Conservation (phyloP, 1,140 invertebrate species). For the Cyphomyrmex costatus region DNA sequence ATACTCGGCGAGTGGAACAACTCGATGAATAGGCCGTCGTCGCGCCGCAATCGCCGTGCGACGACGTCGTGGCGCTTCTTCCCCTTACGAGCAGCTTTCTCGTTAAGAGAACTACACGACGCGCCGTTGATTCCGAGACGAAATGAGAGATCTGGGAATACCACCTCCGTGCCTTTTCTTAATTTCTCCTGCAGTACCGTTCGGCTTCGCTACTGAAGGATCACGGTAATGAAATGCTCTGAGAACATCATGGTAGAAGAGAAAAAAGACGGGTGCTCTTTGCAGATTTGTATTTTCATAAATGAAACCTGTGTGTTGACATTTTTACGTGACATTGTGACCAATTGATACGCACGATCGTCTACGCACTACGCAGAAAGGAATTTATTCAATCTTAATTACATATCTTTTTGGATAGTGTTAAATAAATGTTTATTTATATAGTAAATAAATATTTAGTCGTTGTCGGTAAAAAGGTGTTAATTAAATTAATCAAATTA, state of each 20-base stretch:
- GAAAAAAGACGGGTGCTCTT: not conserved
- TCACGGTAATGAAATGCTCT: not conserved
- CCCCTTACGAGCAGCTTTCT: constrained; percentile 54
- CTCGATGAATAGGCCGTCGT: constrained; percentile 67
- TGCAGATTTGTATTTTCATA: not conserved
- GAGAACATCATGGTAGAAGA: not conserved
- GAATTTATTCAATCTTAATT: too few relatives aligned
- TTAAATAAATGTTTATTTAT: too few relatives aligned
- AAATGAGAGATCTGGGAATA: constrained; percentile 39
- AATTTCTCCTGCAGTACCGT: not conserved
- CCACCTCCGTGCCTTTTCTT: not conserved
- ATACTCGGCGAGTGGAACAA: constrained; percentile 24
- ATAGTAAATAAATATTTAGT: too few relatives aligned
- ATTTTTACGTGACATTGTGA: not conserved
- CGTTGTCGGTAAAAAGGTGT: too few relatives aligned
- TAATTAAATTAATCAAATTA: too few relatives aligned
- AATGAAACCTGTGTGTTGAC: not conserved
- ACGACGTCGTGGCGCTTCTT: constrained; percentile 21
- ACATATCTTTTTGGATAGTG: too few relatives aligned
- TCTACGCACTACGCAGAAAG: too few relatives aligned
- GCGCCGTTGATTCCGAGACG: constrained; percentile 54
- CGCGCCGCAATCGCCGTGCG: not conserved
- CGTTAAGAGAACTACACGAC: constrained; percentile 61
- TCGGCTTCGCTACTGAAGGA: not conserved
- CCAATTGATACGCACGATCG: not conserved